These are phyloP conservation scores for Mus musculus DNA, from an alignment of 2,113 vertebrate genomes.

Conservation along the genomic window GRCm39 chrX:97669001-97669500, in stretches of 20 bases:
- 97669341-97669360: neutral
- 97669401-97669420: neutral
- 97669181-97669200: neutral
- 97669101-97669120: neutral
- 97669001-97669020: neutral
- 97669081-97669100: neutral
- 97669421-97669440: neutral
- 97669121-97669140: neutral
- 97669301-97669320: neutral
- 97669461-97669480: neutral
- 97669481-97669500: neutral
- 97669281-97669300: neutral
- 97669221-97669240: neutral
- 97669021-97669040: slow-evolving; percentile 16
- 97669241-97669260: neutral
- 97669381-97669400: neutral
- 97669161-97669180: neutral
- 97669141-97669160: slow-evolving; percentile 2
- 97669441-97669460: too few relatives aligned
- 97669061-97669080: slow-evolving; percentile 24
- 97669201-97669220: slow-evolving; percentile 3
- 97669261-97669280: neutral
- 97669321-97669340: neutral
- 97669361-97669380: neutral
- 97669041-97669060: neutral